A percentile compares a stretch with the other conserved stretches of the same genome.
phyloP scores from a whole-genome alignment of 2,113 vertebrate genomes.

The Xiphophorus maculatus region DNA sequence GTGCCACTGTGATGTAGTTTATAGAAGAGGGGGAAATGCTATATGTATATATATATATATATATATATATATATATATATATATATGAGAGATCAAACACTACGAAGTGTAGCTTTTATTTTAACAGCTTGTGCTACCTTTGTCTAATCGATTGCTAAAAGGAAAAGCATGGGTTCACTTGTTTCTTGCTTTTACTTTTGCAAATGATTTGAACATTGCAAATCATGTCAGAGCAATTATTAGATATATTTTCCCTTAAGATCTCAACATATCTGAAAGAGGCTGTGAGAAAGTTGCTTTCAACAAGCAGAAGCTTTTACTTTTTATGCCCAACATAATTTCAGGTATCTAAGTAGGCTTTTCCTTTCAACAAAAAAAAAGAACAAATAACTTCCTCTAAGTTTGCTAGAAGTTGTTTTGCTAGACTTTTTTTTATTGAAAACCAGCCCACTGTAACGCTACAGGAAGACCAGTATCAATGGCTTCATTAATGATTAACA shows the following conservation, averaged over 20 bases:
- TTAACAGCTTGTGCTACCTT: neutral
- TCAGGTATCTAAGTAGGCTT: neutral
- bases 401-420: neutral
- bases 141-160: neutral
- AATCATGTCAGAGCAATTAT: neutral
- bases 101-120: neutral
- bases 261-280: neutral
- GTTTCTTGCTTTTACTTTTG: neutral
- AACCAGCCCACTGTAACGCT: neutral
- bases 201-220: neutral
- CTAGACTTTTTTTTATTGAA: slow-evolving; percentile 3
- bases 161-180: neutral
- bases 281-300: neutral
- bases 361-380: neutral
- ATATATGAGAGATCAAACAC: neutral
- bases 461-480: neutral
- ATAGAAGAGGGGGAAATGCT: neutral
- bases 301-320: neutral
- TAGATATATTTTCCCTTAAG: neutral
- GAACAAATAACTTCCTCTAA: neutral
- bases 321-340: neutral
- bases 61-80: neutral
- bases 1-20: neutral
- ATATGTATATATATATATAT: neutral
- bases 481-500: neutral